Base-by-base conservation (phyloP, 2,888 invertebrate genomes). In the Dryomyza anilis region DNA sequence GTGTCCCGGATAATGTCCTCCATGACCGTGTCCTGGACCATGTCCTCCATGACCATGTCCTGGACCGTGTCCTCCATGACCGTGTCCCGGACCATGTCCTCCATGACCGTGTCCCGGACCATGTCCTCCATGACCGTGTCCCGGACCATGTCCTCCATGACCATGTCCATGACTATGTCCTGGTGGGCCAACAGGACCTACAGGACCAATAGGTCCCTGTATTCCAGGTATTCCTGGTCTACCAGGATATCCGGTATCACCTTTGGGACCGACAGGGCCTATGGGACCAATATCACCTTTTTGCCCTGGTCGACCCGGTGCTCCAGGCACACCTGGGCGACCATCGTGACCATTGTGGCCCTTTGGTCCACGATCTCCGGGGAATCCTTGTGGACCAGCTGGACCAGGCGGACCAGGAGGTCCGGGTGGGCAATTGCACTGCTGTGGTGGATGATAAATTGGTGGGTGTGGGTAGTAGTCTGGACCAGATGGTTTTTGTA, bases 341-440 rank as follows among this genome's bases (percentile, higher is more conserved):
- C 53, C 53, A 19, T n/a, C 8, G n/a, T 7, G 14, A 10, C 53
- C 53, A 21, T 6, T 14, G 12, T 48, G 48, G n/a, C 66, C 66
- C 7, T 60, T n/a, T n/a, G 14, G 23, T 16, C 63, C 63, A 12
- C 30, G 45, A 48, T 19, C 33, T 7, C 66, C 66, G 10, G 58
- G 55, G 4, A 6, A 10, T 1, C 69, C 69, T 1, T 58, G 65
- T 3, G 25, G 45, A 16, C 69, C 68, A 2, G 68, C 57, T 1
- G 65, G 29, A 7, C 67, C 67, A 12, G 63, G 57, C 25, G 57
- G 68, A n/a, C 68, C 66, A 10, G 67, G 64, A 5, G 58, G 65
- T 10, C 67, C 67, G 0, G 69, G 58, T 10, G 65, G 62, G 36
- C 69, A 69, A 5, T 62, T 43, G 14, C 69, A 69, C 19, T 8